Conservation (phyloP, 2,797 vertebrate genomes). For the Gymnodraco acuticeps region DNA sequence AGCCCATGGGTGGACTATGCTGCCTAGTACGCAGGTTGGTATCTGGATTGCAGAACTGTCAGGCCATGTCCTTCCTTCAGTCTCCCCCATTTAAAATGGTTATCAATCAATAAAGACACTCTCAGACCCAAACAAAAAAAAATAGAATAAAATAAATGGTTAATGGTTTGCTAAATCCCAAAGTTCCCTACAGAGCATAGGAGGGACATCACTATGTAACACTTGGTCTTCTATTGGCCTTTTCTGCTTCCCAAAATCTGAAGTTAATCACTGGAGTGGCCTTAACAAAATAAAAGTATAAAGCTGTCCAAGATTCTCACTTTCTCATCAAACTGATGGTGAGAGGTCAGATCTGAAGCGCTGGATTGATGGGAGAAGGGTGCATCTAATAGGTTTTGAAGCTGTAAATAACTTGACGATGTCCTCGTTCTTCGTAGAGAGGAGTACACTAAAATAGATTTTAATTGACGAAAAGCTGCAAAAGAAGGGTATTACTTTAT, state of each 20-base stretch:
- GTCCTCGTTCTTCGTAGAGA: constrained; percentile 44
- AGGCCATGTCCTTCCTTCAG: too few species aligned
- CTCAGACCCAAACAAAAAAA: too few species aligned
- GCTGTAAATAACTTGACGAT: constrained; percentile 65
- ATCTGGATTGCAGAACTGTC: too few species aligned
- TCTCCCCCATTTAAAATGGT: too few species aligned
- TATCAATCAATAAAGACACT: too few species aligned
- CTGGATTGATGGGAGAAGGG: constrained; percentile 16
- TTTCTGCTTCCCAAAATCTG: not conserved
- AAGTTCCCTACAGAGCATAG: too few species aligned
- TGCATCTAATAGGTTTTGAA: constrained; percentile 44
- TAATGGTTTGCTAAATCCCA: too few species aligned
- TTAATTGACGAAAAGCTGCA: constrained; percentile 43
- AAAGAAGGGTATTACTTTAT: constrained; percentile 33
- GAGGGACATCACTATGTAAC: too few species aligned
- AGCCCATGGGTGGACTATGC: too few species aligned
- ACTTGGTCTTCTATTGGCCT: too few species aligned
- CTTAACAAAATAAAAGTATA: constrained; percentile 1
- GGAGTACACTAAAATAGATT: constrained; percentile 56
- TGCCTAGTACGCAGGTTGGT: too few species aligned
- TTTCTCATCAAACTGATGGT: constrained; percentile 23
- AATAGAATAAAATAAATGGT: too few species aligned
- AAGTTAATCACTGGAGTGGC: not conserved
- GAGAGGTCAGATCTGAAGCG: constrained; percentile 24
- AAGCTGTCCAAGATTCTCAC: constrained; percentile 2